These are phyloP conservation scores for Lysandra bellargus DNA, from an alignment of 2,888 invertebrate species.

Conservation along the genomic window DNA sequence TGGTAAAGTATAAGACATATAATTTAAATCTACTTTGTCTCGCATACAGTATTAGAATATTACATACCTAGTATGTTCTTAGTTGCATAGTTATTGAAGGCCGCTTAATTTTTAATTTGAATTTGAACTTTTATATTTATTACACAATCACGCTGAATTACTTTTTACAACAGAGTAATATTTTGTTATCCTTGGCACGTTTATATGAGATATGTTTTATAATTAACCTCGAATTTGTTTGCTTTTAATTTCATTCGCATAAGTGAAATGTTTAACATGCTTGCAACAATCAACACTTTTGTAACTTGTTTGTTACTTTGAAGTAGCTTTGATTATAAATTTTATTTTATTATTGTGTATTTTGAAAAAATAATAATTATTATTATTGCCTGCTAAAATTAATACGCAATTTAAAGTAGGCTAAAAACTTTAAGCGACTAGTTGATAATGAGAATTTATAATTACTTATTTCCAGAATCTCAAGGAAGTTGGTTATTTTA, in stretches of 20 bases:
- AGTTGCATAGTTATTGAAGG: not conserved
- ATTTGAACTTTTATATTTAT: not conserved
- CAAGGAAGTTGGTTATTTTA: not conserved
- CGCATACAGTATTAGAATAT: too few species aligned
- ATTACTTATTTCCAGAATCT: not conserved
- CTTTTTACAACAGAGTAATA: not conserved
- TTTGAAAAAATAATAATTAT: not conserved
- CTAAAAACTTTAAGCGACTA: not conserved
- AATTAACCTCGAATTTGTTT: slow-evolving; percentile 7
- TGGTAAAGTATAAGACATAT: too few species aligned
- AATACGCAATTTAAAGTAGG: not conserved
- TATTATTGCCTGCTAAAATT: not conserved
- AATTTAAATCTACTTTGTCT: too few species aligned
- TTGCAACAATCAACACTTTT: not conserved
- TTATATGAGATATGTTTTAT: slow-evolving; percentile 1
- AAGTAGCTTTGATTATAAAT: not conserved
- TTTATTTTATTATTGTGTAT: not conserved
- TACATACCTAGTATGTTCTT: too few species aligned
- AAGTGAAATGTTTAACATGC: not conserved
- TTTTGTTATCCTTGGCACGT: slow-evolving; percentile 2
- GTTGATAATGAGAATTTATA: not conserved
- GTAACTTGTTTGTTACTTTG: not conserved
- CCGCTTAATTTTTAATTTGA: not conserved
- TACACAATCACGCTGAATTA: not conserved
- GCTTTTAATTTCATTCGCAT: slow-evolving; percentile 12